A percentile compares a stretch with the other conserved stretches of the same genome.
phyloP scores from a whole-genome alignment of 1,140 invertebrate species.

The Cardiocondyla obscurior region DNA sequence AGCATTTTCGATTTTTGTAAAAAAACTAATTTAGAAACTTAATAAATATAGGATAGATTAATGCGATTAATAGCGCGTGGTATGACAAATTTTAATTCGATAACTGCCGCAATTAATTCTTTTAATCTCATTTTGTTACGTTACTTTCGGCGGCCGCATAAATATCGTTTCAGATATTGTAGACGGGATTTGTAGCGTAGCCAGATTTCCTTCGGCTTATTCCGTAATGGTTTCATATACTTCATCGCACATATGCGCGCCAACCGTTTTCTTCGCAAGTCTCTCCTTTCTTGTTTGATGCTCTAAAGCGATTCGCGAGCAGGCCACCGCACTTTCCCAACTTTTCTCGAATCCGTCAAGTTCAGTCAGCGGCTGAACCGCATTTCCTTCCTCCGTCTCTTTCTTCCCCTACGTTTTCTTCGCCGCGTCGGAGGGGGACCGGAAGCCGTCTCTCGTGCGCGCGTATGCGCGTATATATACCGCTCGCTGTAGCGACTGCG shows the following conservation, averaged over 20 bases:
- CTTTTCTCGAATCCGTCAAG: slow-evolving; percentile 79
- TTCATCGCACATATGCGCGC: not conserved
- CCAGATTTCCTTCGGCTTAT: slow-evolving; percentile 18
- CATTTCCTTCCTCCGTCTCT: slow-evolving; percentile 71
- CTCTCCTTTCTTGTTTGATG: slow-evolving; percentile 19
- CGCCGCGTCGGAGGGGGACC: slow-evolving; percentile 36
- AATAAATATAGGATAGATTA: too few species aligned
- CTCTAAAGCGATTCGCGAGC: slow-evolving; percentile 65
- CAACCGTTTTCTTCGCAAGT: slow-evolving; percentile 20
- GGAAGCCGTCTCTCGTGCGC: slow-evolving; percentile 56
- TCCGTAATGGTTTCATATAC: slow-evolving; percentile 28
- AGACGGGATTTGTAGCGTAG: not conserved
- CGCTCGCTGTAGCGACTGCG: slow-evolving; percentile 17
- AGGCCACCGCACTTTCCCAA: slow-evolving; percentile 76
- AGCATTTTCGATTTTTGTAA: too few species aligned
- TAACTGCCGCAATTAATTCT: too few species aligned
- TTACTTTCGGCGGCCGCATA: not conserved
- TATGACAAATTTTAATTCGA: too few species aligned
- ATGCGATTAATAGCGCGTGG: too few species aligned
- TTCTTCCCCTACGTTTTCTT: slow-evolving; percentile 45
- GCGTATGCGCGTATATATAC: not conserved
- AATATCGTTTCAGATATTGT: not conserved
- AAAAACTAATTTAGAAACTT: too few species aligned
- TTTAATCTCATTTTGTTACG: not conserved
- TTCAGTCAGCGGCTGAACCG: slow-evolving; percentile 74